Conservation (phyloP, 2,113 vertebrate genomes). For the Serilophus lunatus region DNA sequence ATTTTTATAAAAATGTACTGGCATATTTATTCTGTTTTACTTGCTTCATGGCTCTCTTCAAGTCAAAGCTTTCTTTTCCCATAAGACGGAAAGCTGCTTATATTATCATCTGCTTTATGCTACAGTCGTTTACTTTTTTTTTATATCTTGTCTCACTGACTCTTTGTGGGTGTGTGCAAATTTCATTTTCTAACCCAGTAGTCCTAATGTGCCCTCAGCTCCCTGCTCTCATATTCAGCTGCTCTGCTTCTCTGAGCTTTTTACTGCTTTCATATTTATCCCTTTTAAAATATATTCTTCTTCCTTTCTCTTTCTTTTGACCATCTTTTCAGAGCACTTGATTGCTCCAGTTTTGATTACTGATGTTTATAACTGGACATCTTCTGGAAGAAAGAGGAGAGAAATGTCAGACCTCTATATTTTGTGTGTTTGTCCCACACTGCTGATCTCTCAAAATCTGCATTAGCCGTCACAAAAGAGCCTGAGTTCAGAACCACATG, state of each 20-base stretch:
- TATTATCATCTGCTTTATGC: constrained; percentile 43
- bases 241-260: not conserved
- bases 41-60: constrained; percentile 15
- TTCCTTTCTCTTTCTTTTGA: not conserved
- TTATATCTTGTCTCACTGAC: constrained; percentile 9
- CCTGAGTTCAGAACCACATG: not conserved
- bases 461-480: not conserved
- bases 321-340: not conserved
- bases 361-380: not conserved
- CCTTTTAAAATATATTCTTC: not conserved
- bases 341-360: not conserved
- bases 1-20: constrained; percentile 59
- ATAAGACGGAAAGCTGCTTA: constrained; percentile 39
- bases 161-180: not conserved
- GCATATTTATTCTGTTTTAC: constrained; percentile 39
- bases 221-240: not conserved
- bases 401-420: not conserved
- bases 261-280: not conserved
- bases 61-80: constrained; percentile 40
- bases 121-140: not conserved
- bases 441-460: not conserved
- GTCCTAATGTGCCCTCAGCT: constrained; percentile 1
- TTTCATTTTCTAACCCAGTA: not conserved
- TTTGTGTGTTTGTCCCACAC: not conserved
- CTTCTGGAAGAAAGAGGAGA: not conserved